These are phyloP conservation scores for Diglossa brunneiventris DNA, from an alignment of 2,113 vertebrate genomes.

Conservation along the genomic window DNA sequence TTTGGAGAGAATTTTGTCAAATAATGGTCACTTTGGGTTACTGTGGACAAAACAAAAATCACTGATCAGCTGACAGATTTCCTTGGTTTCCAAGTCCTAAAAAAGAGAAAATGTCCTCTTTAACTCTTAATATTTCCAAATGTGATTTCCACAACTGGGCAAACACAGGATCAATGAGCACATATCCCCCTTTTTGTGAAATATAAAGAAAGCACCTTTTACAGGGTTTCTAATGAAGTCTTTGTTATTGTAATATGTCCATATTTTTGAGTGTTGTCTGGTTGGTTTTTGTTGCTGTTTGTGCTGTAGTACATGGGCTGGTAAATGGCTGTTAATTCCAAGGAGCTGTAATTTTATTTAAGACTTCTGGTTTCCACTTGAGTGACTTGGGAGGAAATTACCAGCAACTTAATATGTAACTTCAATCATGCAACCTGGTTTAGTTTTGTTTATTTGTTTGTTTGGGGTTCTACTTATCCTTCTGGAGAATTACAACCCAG, in stretches of 20 bases:
- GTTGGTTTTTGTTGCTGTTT: not conserved
- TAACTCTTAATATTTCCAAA: not conserved
- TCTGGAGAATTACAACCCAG: not conserved
- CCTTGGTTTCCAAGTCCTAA: not conserved
- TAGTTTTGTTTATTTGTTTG: not conserved
- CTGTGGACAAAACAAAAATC: not conserved
- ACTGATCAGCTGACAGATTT: not conserved
- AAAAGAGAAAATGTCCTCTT: not conserved
- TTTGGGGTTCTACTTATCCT: fast-evolving
- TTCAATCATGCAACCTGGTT: not conserved
- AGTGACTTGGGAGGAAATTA: not conserved
- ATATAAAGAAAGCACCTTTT: not conserved
- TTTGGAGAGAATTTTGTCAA: not conserved
- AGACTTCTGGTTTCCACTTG: not conserved
- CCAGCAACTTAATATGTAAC: not conserved
- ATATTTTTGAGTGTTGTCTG: constrained; percentile 13
- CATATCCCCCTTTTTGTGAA: not conserved
- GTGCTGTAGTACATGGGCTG: not conserved
- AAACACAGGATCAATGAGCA: not conserved
- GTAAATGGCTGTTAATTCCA: not conserved
- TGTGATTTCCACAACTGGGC: not conserved
- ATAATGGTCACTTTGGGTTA: not conserved
- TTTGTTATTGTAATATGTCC: not conserved
- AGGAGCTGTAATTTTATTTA: not conserved
- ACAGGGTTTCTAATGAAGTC: not conserved